A percentile compares a stretch with the other conserved stretches of the same genome.
Conservation (phyloP, 2,797 vertebrate genomes). For the Sebastes taczanowskii region DNA sequence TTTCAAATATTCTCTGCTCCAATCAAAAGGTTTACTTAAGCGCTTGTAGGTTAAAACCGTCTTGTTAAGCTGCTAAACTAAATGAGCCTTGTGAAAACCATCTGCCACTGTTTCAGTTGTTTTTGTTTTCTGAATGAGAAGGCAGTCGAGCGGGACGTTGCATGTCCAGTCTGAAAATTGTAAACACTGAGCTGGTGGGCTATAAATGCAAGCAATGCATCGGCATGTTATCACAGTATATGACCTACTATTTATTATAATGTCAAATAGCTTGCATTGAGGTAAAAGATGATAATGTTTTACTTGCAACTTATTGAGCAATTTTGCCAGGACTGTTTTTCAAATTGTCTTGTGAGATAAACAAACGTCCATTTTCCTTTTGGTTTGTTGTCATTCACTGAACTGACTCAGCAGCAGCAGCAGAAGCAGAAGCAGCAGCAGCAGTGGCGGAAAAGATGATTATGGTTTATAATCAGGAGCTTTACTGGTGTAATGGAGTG, state of each 20-base stretch:
- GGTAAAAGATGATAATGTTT: background rate
- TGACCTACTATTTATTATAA: constrained; percentile 4
- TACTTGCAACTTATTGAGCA: background rate
- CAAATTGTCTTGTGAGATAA: constrained; percentile 2
- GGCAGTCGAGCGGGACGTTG: constrained; percentile 34
- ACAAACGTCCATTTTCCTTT: constrained; percentile 35
- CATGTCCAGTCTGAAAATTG: constrained; percentile 19
- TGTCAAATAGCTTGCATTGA: background rate
- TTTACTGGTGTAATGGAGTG: constrained; percentile 78
- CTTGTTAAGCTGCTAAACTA: constrained; percentile 69
- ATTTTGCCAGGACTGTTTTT: background rate
- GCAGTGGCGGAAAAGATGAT: constrained; percentile 68
- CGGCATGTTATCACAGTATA: background rate
- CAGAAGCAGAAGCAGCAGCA: constrained; percentile 14
- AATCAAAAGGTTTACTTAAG: constrained; percentile 62
- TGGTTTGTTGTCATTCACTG: constrained; percentile 53
- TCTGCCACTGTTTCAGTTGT: constrained; percentile 57
- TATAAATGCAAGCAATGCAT: constrained; percentile 23
- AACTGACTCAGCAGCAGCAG: constrained; percentile 66
- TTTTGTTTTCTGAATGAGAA: constrained; percentile 62
- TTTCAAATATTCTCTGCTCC: constrained; percentile 44
- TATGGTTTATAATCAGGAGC: constrained; percentile 77
- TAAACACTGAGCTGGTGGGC: constrained; percentile 10
- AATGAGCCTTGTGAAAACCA: constrained; percentile 72
- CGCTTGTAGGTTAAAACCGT: constrained; percentile 55